These are phyloP conservation scores for Enteromius mattozi DNA, from an alignment of 2,797 vertebrate genomes.

Conservation along the genomic window DNA sequence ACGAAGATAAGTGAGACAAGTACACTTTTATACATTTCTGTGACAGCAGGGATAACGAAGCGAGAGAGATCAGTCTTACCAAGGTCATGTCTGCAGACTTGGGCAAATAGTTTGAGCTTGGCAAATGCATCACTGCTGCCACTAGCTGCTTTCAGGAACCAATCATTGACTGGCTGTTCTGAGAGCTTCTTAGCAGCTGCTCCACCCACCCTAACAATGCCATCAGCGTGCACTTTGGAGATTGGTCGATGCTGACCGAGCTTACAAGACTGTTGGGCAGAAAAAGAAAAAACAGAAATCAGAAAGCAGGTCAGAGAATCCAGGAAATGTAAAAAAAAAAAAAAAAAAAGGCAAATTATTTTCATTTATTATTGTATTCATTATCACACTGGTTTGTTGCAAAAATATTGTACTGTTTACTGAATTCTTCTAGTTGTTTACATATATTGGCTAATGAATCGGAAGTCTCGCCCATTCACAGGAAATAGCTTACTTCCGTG, in stretches of 20 bases:
- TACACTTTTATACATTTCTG: background rate
- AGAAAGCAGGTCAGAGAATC: background rate
- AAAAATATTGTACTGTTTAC: background rate
- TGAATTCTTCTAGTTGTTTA: background rate
- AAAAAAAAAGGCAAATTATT: background rate
- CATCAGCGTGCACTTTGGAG: constrained; percentile 91
- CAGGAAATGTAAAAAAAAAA: background rate
- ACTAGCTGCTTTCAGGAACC: constrained; percentile 92
- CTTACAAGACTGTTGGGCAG: constrained; percentile 86
- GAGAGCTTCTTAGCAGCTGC: constrained; percentile 89
- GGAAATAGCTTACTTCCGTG: background rate
- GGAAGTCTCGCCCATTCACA: background rate
- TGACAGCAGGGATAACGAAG: background rate
- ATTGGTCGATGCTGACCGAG: constrained; percentile 97
- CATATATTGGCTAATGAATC: background rate
- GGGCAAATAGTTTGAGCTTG: constrained; percentile 96
- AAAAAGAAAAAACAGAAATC: constrained; percentile 14
- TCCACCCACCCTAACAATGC: constrained; percentile 92
- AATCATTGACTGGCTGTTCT: constrained; percentile 93
- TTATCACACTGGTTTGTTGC: background rate
- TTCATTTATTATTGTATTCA: background rate
- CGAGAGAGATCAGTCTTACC: constrained; percentile 75
- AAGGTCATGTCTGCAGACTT: constrained; percentile 97
- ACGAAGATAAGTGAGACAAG: background rate
- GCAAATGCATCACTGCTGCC: constrained; percentile 90